Base-by-base conservation (phyloP, 2,113 vertebrate species). In the Pavo muticus region DNA sequence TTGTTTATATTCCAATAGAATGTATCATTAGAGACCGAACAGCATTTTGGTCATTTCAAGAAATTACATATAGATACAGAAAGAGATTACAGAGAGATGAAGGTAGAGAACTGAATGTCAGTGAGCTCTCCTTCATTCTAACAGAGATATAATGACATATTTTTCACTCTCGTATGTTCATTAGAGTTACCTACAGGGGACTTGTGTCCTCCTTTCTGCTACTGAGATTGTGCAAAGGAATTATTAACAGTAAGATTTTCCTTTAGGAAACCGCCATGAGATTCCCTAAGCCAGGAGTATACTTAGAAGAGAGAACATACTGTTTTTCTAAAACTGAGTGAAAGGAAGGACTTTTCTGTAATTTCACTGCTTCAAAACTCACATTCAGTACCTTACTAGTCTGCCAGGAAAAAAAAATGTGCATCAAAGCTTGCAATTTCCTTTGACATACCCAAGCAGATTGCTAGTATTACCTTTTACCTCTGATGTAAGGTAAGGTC, bases 251-350 rank as follows among this genome's bases (percentile, higher is more conserved):
- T 30, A 54, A 18, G 73, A 7, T 21, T 3, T 63, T 93, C 17
- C 9, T 61, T 61, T 59, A 69, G 30, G 64, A 79, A 91, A 73
- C 5, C 76, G 14, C 21, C 44, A 37, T 64, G 40, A 91, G 39
- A 73, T 65, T 70, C 14, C 13, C 40, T 54, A 14, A 67, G 13
- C 29, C 50, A 61, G 24, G 10, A 78, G 14, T 35, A 69, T 14
- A 47, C 25, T 73, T 44, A 83, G 23, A 65, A 19, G 1, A 1
- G 14, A 90, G 19, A 93, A 54, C 29, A 80, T 2, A 5, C 2
- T 48, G 40, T 73, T 90, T 90, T 90, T 27, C 40, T 70, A 56
- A 93, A 88, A 88, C n/a, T 40, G 24, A 85, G 37, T 83, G 54
- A 63, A 87, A 68, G 29, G 10, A 21, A 69, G 56, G 74, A 32